Conservation (phyloP, 2,797 vertebrate species). For the Trematomus bernacchii region DNA sequence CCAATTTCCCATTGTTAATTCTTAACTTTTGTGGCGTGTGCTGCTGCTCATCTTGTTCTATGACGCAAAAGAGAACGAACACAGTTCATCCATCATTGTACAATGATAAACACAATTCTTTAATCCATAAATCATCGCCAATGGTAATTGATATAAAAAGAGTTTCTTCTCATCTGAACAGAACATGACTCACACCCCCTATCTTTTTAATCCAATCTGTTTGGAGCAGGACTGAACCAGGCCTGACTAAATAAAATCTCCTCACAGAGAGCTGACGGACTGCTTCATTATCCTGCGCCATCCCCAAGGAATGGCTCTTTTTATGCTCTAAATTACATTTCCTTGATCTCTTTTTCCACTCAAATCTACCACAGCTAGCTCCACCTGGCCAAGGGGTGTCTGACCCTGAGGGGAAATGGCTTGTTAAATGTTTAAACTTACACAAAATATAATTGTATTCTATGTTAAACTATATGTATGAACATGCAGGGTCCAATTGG, state of each 20-base stretch:
- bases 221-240: constrained; percentile 57
- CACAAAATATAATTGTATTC: background rate
- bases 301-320: constrained; percentile 61
- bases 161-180: constrained; percentile 54
- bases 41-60: constrained; percentile 23
- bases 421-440: constrained; percentile 16
- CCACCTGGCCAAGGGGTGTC: constrained; percentile 23
- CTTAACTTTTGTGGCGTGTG: constrained; percentile 12
- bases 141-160: constrained; percentile 18
- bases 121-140: constrained; percentile 52
- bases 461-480: background rate
- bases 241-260: constrained; percentile 65
- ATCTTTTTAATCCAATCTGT: constrained; percentile 69
- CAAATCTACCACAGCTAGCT: constrained; percentile 38
- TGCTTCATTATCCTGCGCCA: constrained; percentile 58
- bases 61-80: constrained; percentile 2
- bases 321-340: constrained; percentile 68
- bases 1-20: constrained; percentile 21
- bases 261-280: constrained; percentile 51
- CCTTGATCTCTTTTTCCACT: constrained; percentile 69
- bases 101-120: constrained; percentile 37
- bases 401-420: constrained; percentile 18
- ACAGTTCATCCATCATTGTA: constrained; percentile 52
- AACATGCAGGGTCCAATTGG: background rate
- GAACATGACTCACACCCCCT: constrained; percentile 49